Evolutionary conservation across 2,797 vertebrate genomes (phyloP).

Genomic region (Carapus acus): DNA sequence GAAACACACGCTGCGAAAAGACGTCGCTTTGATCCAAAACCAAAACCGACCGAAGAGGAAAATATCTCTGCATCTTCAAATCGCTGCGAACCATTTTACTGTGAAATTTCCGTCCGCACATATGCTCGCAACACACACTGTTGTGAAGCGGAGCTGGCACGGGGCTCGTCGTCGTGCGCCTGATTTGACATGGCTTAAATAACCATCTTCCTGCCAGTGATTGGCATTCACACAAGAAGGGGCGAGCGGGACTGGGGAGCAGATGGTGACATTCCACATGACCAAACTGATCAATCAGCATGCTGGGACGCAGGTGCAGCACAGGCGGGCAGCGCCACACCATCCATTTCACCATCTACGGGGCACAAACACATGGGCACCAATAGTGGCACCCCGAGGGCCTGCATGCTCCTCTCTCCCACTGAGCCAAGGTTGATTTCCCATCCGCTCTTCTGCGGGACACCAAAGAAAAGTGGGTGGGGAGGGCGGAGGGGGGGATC

Average conservation of each 20-base stretch:
- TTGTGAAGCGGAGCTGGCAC: constrained; percentile 60
- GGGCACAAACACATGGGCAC: constrained; percentile 97
- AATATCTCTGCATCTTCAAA: constrained; percentile 12
- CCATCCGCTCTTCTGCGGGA: constrained; percentile 90
- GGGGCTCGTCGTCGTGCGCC: constrained; percentile 61
- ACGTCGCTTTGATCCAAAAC: neutral
- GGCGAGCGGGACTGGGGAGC: constrained; percentile 81
- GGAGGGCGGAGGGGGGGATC: constrained; percentile 26
- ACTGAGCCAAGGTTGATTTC: constrained; percentile 97
- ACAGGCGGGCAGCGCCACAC: constrained; percentile 94
- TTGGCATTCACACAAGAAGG: constrained; percentile 70
- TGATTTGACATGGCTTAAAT: constrained; percentile 75
- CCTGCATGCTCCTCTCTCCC: constrained; percentile 80
- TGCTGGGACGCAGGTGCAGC: constrained; percentile 96
- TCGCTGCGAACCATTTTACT: constrained; percentile 24
- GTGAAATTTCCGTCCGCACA: constrained; percentile 47
- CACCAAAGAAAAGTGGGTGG: constrained; percentile 42
- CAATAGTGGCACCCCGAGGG: constrained; percentile 90
- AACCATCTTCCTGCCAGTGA: constrained; percentile 72
- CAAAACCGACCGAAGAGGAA: too few relatives aligned
- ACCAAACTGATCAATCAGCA: constrained; percentile 99
- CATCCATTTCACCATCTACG: constrained; percentile 95
- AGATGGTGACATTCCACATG: constrained; percentile 99
- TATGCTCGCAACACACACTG: constrained; percentile 53
- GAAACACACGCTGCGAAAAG: neutral